A percentile compares a stretch with the other conserved stretches of the same genome.
These are phyloP conservation scores for Tanytarsus gracilentus DNA, from an alignment of 2,888 invertebrate genomes.

Conservation along the genomic window DNA sequence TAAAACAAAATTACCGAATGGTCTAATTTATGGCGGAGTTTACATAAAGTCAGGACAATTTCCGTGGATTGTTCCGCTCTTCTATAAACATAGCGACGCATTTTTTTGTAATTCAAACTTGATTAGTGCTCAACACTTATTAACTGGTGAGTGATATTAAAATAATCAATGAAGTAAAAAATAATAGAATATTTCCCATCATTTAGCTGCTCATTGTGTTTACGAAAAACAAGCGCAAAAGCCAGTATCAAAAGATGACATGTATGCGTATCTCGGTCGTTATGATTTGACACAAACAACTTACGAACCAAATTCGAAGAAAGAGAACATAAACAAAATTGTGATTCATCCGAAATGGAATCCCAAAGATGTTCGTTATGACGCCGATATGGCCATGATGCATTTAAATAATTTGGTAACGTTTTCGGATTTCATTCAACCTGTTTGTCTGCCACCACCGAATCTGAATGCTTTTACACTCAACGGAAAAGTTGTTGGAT, in stretches of 20 bases:
- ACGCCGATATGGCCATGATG: neutral
- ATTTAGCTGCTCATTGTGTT: neutral
- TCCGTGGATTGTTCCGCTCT: no score
- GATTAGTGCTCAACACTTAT: no score
- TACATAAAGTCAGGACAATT: no score
- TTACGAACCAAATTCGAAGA: neutral
- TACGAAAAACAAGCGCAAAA: neutral
- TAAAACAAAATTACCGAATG: no score
- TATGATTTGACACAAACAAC: neutral
- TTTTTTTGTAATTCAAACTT: no score
- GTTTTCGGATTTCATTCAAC: neutral
- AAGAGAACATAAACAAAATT: neutral
- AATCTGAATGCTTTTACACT: neutral
- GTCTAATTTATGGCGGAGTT: no score
- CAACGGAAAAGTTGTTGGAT: neutral
- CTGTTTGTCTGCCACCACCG: neutral
- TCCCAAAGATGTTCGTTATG: neutral
- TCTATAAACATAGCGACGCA: no score
- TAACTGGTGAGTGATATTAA: no score
- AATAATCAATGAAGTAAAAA: no score
- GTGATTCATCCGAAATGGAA: neutral
- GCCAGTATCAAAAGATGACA: neutral
- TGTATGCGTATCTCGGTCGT: neutral
- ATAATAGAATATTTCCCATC: neutral
- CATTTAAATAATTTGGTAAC: neutral